phyloP scores from a whole-genome alignment of 2,797 vertebrate species.

The Macropodus opercularis region DNA sequence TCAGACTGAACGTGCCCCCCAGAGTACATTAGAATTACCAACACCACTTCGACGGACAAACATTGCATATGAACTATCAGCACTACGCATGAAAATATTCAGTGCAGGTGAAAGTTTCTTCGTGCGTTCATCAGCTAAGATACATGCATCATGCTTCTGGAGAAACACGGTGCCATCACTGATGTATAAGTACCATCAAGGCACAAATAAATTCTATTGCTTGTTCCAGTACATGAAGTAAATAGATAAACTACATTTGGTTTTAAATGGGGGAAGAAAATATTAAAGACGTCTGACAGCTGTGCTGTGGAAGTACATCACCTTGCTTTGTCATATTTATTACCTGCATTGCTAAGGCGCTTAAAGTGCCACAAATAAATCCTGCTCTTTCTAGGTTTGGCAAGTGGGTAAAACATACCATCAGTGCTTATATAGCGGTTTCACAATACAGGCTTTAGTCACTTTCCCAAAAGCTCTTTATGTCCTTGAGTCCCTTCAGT shows the following conservation, averaged over 20 bases:
- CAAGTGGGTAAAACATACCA: conserved; percentile 52
- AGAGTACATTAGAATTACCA: conserved; percentile 50
- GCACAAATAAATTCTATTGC: conserved; percentile 56
- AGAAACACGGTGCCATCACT: conserved; percentile 30
- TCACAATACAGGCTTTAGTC: conserved; percentile 62
- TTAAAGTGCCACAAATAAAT: conserved; percentile 80
- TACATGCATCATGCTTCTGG: conserved; percentile 14
- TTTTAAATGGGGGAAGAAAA: conserved; percentile 65
- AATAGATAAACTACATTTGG: conserved; percentile 73
- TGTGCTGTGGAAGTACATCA: conserved; percentile 75
- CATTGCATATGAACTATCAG: conserved; percentile 9
- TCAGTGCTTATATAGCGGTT: conserved; percentile 45
- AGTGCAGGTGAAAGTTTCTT: conserved; percentile 20
- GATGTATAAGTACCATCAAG: conserved; percentile 51
- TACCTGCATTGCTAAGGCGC: conserved; percentile 76
- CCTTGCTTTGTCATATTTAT: conserved; percentile 77
- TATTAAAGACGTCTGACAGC: conserved; percentile 78
- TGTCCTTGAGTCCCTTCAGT: conserved; percentile 76
- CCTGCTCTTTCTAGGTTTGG: conserved; percentile 79
- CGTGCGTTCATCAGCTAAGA: conserved; percentile 21
- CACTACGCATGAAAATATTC: no score
- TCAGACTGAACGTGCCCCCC: conserved; percentile 57
- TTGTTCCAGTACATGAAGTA: conserved; percentile 66
- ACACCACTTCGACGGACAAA: conserved; percentile 28
- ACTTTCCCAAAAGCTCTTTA: conserved; percentile 76